Conservation (phyloP, 2,888 invertebrate genomes). For the Protula sp. region DNA sequence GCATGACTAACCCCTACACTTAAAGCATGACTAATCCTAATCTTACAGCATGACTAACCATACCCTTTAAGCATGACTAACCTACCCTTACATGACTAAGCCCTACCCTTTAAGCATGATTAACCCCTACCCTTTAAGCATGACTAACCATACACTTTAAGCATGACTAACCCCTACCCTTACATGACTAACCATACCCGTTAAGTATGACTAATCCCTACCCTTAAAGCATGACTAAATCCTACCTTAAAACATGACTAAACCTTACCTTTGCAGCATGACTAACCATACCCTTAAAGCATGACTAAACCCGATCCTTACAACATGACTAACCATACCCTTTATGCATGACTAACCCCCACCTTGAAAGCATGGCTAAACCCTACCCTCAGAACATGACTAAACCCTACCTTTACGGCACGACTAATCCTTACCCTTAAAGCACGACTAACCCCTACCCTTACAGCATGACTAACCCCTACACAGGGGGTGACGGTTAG, state of each 20-base stretch:
- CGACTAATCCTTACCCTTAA: conserved; percentile 72
- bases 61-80: conserved; percentile 78
- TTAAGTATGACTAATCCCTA: too few species aligned
- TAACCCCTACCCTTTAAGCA: conserved; percentile 70
- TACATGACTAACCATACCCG: too few species aligned
- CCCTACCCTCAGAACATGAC: conserved; percentile 69
- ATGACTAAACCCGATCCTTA: conserved; percentile 66
- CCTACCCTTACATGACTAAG: too few species aligned
- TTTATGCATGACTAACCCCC: too few species aligned
- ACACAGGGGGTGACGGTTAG: too few species aligned
- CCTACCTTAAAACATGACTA: too few species aligned
- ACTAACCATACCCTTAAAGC: conserved; percentile 63
- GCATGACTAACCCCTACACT: too few species aligned
- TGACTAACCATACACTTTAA: conserved; percentile 72
- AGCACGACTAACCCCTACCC: too few species aligned
- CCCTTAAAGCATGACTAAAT: conserved; percentile 75
- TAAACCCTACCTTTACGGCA: conserved; percentile 78
- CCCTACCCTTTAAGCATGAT: conserved; percentile 63
- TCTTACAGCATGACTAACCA: conserved; percentile 73
- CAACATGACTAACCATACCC: conserved; percentile 75
- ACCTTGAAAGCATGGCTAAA: conserved; percentile 66
- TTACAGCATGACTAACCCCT: too few species aligned
- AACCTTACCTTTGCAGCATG: too few species aligned
- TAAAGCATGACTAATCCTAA: conserved; percentile 68
- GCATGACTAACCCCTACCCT: too few species aligned